phyloP scores from a whole-genome alignment of 2,888 invertebrate genomes.

The Caenorhabditis virilis region DNA sequence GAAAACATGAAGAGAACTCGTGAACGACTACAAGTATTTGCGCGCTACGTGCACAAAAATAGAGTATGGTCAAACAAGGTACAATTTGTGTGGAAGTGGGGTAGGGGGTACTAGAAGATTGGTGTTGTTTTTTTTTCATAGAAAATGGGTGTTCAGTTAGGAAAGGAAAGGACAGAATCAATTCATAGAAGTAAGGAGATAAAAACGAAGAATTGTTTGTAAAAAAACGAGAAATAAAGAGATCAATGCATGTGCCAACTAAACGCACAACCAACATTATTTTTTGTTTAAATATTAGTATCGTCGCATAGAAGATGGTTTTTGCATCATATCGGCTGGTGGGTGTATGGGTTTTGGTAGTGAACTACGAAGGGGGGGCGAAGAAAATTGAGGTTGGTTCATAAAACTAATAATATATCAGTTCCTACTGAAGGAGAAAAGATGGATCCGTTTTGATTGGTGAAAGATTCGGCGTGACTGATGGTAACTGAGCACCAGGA shows the following conservation, averaged over 20 bases:
- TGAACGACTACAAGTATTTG: slow-evolving; percentile 40
- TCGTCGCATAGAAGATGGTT: slow-evolving; percentile 32
- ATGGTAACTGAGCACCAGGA: slow-evolving; percentile 20
- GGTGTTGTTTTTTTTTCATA: too few relatives aligned
- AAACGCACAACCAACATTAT: slow-evolving; percentile 39
- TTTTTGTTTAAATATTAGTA: slow-evolving; percentile 2
- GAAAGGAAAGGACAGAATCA: neutral
- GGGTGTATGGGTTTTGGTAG: too few relatives aligned
- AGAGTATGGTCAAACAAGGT: neutral
- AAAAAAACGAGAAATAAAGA: slow-evolving; percentile 7
- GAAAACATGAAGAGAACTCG: slow-evolving; percentile 16
- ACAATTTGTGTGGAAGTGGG: neutral
- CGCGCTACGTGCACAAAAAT: slow-evolving; percentile 16
- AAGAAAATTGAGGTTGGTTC: neutral
- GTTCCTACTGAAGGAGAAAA: slow-evolving; percentile 45
- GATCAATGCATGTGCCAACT: slow-evolving; percentile 40
- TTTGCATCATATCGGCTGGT: neutral
- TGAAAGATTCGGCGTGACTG: slow-evolving; percentile 30
- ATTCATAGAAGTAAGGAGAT: neutral
- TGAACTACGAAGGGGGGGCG: neutral
- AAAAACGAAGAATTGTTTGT: neutral
- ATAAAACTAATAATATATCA: slow-evolving; percentile 7
- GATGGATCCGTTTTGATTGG: slow-evolving; percentile 42
- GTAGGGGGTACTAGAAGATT: neutral
- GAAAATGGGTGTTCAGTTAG: neutral